phyloP scores from a whole-genome alignment of 2,113 vertebrate genomes.

The Anolis carolinensis region DNA sequence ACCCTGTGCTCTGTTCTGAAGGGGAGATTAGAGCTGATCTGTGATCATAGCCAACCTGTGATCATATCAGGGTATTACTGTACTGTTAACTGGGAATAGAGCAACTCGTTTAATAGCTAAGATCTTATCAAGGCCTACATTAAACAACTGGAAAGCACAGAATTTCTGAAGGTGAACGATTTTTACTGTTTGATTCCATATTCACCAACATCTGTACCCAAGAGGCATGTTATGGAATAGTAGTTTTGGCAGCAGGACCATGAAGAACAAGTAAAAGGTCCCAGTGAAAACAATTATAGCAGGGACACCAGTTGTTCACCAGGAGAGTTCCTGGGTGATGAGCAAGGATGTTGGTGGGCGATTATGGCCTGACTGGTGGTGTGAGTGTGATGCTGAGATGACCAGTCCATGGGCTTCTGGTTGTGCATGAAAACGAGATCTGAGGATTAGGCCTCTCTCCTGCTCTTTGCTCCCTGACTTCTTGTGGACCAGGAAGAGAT shows the following conservation, averaged over 20 bases:
- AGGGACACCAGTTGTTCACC: too few relatives aligned
- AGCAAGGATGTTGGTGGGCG: too few relatives aligned
- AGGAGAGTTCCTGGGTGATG: too few relatives aligned
- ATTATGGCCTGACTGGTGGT: too few relatives aligned
- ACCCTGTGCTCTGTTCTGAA: slow-evolving; percentile 19
- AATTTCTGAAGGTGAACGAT: slow-evolving; percentile 4
- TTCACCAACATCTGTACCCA: background rate
- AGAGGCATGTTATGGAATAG: background rate
- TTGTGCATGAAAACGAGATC: too few relatives aligned
- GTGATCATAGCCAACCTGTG: slow-evolving; percentile 44
- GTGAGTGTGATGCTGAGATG: too few relatives aligned
- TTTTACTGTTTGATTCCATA: background rate
- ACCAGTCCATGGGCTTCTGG: too few relatives aligned
- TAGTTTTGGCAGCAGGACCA: fast-evolving
- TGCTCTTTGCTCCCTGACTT: too few relatives aligned
- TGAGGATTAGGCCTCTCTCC: too few relatives aligned
- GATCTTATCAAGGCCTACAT: slow-evolving; percentile 36
- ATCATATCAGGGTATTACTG: slow-evolving; percentile 51
- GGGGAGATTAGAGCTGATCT: slow-evolving; percentile 41
- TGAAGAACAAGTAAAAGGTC: too few relatives aligned
- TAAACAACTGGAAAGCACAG: slow-evolving; percentile 24
- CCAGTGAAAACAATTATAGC: too few relatives aligned
- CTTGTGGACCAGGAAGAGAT: too few relatives aligned
- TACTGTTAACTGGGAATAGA: slow-evolving; percentile 48
- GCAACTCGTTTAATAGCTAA: slow-evolving; percentile 35